Percentiles rank a stretch among this genome's conserved stretches.
Conservation (phyloP, 2,888 invertebrate genomes). For the Tenthredo mesomela region DNA sequence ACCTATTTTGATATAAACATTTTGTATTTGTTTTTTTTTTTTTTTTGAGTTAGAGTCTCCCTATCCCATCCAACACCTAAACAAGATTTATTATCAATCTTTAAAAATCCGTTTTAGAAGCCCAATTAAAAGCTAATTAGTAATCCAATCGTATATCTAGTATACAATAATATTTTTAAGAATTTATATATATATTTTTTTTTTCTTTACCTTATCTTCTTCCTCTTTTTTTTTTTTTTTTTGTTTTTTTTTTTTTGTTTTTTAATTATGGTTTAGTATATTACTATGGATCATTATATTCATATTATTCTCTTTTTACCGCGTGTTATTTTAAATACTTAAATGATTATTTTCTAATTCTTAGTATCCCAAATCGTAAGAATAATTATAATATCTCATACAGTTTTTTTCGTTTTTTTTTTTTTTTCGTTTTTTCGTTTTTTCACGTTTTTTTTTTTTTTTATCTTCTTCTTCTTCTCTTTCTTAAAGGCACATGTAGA, state of each 20-base stretch:
- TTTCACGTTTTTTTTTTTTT: constrained; percentile 44
- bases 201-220: constrained; percentile 1
- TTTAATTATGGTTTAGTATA: constrained; percentile 10
- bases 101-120: constrained; percentile 43
- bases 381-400: constrained; percentile 51
- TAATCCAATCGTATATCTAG: constrained; percentile 32
- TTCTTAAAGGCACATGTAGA: constrained; percentile 69
- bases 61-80: constrained; percentile 69
- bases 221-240: background rate
- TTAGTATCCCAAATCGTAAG: constrained; percentile 56
- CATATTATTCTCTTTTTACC: constrained; percentile 49
- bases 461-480: constrained; percentile 25
- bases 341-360: constrained; percentile 57
- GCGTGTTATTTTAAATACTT: constrained; percentile 53
- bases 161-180: constrained; percentile 41
- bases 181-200: constrained; percentile 23
- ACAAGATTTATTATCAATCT: constrained; percentile 54
- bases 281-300: constrained; percentile 32
- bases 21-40: constrained; percentile 56
- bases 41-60: constrained; percentile 67
- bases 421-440: constrained; percentile 31
- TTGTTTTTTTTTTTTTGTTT: constrained; percentile 10
- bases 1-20: constrained; percentile 48
- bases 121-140: constrained; percentile 50
- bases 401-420: constrained; percentile 56